Evolutionary conservation across 2,797 vertebrate species (phyloP), one percentile per base, ranked within the genome.

Genomic region (Ptychadena robeensis): DNA sequence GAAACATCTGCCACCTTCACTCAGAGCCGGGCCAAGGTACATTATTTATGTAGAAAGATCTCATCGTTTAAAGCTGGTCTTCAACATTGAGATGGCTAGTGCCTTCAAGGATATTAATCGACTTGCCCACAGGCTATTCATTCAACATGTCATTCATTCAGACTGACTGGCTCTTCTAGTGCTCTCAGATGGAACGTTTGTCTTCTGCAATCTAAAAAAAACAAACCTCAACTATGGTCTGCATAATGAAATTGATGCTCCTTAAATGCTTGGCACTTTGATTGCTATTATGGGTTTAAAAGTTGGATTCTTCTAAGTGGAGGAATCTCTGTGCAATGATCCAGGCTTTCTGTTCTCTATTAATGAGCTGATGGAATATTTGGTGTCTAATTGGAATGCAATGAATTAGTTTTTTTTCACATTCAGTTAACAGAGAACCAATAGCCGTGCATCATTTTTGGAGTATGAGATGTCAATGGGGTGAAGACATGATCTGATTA

Each of bases 401-500:
- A 28, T 28, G 8, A 11, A 10, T 27, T 59, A 25, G n/a, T 59
- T 8, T 28, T 28, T 2, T 48, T 53, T 25, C 18, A 37, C 22
- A 7, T 53, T 22, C 22, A 10, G 1, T 6, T 38, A 38, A 2
- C 18, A 22, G 4, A 71, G 44, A 40, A 9, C 71, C 44, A 40
- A 61, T 53, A 31, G 38, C 22, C 18, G 38, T 40, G 34, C 40
- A 65, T 68, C 44, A 66, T 64, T 34, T 75, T n/a, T 70, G 10
- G 53, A 69, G 35, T 22, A 37, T 57, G 81, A 77, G 28, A 67
- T 69, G 73, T 77, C 73, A 76, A n/a, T 76, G 53, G 67, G 38
- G 30, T 28, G 25, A 73, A 74, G n/a, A n/a, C 25, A 31, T 79
- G 74, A 83, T 78, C 74, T 83, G 67, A 78, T 83, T 78, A 69